phyloP scores from a whole-genome alignment of 2,113 vertebrate genomes.

The Acrocephalus kingi region DNA sequence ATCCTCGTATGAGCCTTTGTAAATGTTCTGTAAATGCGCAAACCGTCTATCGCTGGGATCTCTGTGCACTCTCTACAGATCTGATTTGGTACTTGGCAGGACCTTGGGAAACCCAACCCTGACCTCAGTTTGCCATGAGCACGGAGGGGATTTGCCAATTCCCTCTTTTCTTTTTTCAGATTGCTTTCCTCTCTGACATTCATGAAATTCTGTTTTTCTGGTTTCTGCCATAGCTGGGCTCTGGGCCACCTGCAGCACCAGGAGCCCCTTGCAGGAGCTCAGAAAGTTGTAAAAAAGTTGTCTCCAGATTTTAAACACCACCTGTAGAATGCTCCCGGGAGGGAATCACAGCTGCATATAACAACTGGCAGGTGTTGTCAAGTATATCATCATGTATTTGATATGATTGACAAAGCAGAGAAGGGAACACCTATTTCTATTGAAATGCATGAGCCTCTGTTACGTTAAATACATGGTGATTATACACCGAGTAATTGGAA shows the following conservation, averaged over 20 bases:
- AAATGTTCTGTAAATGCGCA: conserved; percentile 18
- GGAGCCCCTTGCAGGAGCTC: background rate
- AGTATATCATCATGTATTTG: conserved; percentile 65
- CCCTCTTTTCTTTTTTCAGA: background rate
- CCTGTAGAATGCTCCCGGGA: conserved; percentile 44
- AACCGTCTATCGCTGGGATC: background rate
- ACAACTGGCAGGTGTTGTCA: conserved; percentile 64
- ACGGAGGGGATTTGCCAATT: background rate
- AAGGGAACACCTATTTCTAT: conserved; percentile 54
- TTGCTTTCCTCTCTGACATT: background rate
- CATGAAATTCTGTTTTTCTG: background rate
- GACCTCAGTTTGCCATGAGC: background rate
- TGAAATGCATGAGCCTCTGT: conserved; percentile 59
- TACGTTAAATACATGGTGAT: conserved; percentile 63
- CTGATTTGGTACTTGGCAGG: background rate
- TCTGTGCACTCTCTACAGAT: background rate
- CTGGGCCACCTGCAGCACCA: background rate
- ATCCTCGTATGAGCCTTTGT: conserved; percentile 21
- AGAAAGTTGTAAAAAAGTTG: conserved; percentile 40
- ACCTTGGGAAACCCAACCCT: background rate
- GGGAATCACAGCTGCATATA: conserved; percentile 36
- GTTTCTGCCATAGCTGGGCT: background rate
- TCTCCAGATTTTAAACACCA: conserved; percentile 44
- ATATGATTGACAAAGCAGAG: conserved; percentile 52
- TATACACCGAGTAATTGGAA: conserved; percentile 64